phyloP scores from a whole-genome alignment of 2,888 invertebrate species.

The Esperia sulphurella region DNA sequence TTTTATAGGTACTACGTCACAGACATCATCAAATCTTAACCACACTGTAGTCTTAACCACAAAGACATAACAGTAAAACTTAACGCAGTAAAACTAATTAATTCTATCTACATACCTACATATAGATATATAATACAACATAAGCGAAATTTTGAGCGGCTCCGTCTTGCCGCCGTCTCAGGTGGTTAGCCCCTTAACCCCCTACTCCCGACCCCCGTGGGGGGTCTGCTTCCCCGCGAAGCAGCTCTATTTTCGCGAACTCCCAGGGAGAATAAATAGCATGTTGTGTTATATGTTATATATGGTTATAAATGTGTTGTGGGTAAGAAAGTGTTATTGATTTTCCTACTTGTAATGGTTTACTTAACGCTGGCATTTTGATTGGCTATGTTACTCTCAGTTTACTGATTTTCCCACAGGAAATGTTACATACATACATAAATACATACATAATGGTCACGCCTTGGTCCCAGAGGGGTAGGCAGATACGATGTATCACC shows the following conservation, averaged over 20 bases:
- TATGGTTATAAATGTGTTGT: background rate
- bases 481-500: too few species aligned
- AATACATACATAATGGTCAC: too few species aligned
- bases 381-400: too few species aligned
- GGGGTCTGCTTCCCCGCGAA: slow-evolving; percentile 24
- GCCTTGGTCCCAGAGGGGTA: too few species aligned
- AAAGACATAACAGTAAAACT: slow-evolving; percentile 37
- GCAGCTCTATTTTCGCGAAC: slow-evolving; percentile 47
- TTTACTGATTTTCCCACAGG: too few species aligned
- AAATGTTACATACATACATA: too few species aligned
- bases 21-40: background rate
- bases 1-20: too few species aligned
- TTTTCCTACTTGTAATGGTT: slow-evolving; percentile 23
- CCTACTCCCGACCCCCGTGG: slow-evolving; percentile 4
- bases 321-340: slow-evolving; percentile 25
- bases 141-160: slow-evolving; percentile 58
- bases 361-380: too few species aligned
- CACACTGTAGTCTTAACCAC: background rate
- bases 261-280: slow-evolving; percentile 42
- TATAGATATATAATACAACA: slow-evolving; percentile 24
- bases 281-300: slow-evolving; percentile 3
- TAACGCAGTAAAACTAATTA: slow-evolving; percentile 38
- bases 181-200: slow-evolving; percentile 28
- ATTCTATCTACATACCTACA: slow-evolving; percentile 29
- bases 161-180: slow-evolving; percentile 49